These are phyloP conservation scores for Phrynosoma blainvillii DNA, from an alignment of 2,113 vertebrate genomes.

Conservation along the genomic window DNA sequence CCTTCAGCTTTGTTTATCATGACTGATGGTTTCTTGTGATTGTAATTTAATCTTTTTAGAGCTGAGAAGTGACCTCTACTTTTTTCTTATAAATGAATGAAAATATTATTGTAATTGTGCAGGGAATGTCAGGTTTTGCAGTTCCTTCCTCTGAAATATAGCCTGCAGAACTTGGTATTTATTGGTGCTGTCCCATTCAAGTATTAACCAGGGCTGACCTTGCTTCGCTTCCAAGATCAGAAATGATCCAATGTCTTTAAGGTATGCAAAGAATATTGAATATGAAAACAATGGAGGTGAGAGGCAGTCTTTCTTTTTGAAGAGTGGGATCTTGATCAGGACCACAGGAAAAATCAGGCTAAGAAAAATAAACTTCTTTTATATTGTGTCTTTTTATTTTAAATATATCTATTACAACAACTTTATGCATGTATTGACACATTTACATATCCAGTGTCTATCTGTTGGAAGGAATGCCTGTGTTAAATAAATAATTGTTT, in stretches of 20 bases:
- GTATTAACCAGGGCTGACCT: too few relatives aligned
- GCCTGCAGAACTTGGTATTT: too few relatives aligned
- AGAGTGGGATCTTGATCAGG: conserved; percentile 2
- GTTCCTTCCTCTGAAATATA: too few relatives aligned
- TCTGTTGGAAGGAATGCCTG: conserved; percentile 68
- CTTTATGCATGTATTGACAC: conserved; percentile 73
- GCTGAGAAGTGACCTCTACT: background rate
- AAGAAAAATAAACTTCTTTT: conserved; percentile 50
- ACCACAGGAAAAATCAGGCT: conserved; percentile 62
- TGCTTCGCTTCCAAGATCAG: too few relatives aligned
- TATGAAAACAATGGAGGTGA: background rate
- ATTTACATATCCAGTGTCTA: conserved; percentile 76
- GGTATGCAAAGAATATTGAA: background rate
- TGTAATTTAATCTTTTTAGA: too few relatives aligned
- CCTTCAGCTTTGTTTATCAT: too few relatives aligned
- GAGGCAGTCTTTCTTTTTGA: background rate
- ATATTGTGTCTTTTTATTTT: conserved; percentile 80
- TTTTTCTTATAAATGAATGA: background rate
- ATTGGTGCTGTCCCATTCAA: too few relatives aligned
- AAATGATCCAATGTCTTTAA: too few relatives aligned
- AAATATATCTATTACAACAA: conserved; percentile 80
- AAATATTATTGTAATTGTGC: background rate
- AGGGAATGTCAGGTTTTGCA: too few relatives aligned
- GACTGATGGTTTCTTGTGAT: too few relatives aligned
- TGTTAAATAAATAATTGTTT: conserved; percentile 58